Evolutionary conservation across 2,113 vertebrate genomes (phyloP), one percentile per base, ranked within the genome.

Genomic region (Tringa solitaria): DNA sequence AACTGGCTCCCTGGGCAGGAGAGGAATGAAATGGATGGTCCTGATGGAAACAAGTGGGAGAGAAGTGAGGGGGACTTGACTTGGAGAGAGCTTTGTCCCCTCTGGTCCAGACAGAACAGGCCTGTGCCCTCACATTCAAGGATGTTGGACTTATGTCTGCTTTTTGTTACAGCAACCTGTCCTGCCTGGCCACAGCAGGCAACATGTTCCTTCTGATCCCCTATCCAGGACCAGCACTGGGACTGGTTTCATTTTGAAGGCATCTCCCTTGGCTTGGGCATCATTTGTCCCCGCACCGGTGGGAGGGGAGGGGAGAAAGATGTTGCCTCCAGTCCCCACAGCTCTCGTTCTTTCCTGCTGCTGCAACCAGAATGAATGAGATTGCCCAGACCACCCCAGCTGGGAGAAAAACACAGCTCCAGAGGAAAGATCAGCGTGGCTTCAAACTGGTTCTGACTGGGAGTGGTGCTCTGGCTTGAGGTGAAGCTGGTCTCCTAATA

Each of bases 321-420:
- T 4, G 51, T 10, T 41, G 22, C 70, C 68, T 48, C 56, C 86
- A 79, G 18, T 33, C 10, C 21, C 33, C 51, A 13, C 53, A 32
- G 22, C 56, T 72, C 37, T 63, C 28, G 10, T 2, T 26, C 77
- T 10, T 21, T 5, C 60, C 80, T 48, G 24, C 65, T 5, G 8
- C 30, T 3, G 0, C 0, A 2, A 33, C 67, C 32, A 35, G 35
- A 45, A 13, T 3, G 14, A 11, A 43, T 37, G 33, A 24, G 12
- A 3, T 5, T 1, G 1, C 56, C 26, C 24, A 35, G 46, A 6
- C 28, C 4, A 0, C 21, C n/a, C 4, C 2, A 57, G 11, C 35
- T 45, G 82, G 59, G 77, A 77, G 14, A 10, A 50, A 41, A 83
- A 33, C 68, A 23, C 69, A 46, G 35, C 5, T 6, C 43, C 6